Percentiles rank a stretch among this genome's conserved stretches.
Conservation (phyloP, 2,113 vertebrate genomes). For the Trematocara stigmaticum region DNA sequence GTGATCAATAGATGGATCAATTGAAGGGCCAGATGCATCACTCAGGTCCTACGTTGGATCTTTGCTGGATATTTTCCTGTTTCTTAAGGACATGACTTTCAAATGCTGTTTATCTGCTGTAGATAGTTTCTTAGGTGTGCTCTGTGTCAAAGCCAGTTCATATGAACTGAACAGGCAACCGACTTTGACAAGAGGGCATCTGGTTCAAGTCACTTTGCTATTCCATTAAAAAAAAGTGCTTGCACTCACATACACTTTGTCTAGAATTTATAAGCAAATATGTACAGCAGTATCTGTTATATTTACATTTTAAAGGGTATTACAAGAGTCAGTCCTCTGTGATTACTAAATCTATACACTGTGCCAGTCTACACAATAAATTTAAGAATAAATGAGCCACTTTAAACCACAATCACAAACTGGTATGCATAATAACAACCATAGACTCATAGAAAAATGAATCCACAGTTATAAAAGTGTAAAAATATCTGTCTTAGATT, state of each 20-base stretch:
- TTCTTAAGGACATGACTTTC: not conserved
- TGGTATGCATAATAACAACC: not conserved
- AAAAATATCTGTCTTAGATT: not conserved
- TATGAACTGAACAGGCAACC: not conserved
- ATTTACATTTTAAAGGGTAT: not conserved
- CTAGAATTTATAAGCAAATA: not conserved
- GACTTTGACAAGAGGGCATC: not conserved
- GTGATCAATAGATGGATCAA: not conserved
- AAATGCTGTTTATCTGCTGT: not conserved
- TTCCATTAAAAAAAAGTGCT: not conserved
- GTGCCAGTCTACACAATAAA: not conserved
- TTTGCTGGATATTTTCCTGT: not conserved
- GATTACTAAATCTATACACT: not conserved
- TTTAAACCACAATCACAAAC: not conserved
- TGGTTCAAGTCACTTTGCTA: not conserved
- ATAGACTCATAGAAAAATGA: not conserved
- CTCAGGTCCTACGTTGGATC: not conserved
- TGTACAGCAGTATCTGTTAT: not conserved
- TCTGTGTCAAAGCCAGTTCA: not conserved
- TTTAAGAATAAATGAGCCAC: not conserved
- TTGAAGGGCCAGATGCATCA: not conserved
- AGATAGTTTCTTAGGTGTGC: not conserved
- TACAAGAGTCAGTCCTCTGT: not conserved
- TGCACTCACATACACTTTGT: not conserved
- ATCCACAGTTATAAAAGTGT: not conserved